Evolutionary conservation across 2,113 vertebrate species (phyloP).

Genomic region (Alexandromys fortis): DNA sequence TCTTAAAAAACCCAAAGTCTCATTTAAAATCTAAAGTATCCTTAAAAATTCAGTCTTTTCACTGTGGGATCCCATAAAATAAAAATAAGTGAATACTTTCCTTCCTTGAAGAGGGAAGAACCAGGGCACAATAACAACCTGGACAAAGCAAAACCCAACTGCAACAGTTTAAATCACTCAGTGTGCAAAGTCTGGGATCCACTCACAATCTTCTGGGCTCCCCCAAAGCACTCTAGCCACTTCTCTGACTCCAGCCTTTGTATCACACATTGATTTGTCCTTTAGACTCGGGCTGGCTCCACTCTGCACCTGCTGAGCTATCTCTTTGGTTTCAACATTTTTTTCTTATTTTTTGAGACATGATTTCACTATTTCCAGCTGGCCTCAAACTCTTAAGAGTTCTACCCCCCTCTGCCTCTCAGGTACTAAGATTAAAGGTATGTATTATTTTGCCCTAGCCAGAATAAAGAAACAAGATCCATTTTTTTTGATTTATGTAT

Average conservation of each 20-base stretch:
- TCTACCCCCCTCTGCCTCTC: background rate
- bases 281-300: background rate
- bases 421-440: background rate
- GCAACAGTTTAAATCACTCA: background rate
- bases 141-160: background rate
- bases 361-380: background rate
- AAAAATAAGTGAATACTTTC: background rate
- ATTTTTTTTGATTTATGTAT: background rate
- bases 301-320: background rate
- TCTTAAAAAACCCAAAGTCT: background rate
- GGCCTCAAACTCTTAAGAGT: too few species aligned
- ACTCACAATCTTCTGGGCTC: background rate
- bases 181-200: background rate
- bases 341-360: background rate
- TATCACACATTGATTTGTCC: background rate
- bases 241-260: background rate
- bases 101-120: background rate
- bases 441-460: background rate
- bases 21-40: background rate
- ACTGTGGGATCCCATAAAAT: background rate
- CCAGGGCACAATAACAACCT: too few species aligned
- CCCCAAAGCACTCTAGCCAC: too few species aligned
- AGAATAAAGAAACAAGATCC: background rate
- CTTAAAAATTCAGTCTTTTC: background rate
- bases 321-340: too few species aligned